Conservation (phyloP, 2,888 invertebrate genomes). For the Oxystoma pomonae region DNA sequence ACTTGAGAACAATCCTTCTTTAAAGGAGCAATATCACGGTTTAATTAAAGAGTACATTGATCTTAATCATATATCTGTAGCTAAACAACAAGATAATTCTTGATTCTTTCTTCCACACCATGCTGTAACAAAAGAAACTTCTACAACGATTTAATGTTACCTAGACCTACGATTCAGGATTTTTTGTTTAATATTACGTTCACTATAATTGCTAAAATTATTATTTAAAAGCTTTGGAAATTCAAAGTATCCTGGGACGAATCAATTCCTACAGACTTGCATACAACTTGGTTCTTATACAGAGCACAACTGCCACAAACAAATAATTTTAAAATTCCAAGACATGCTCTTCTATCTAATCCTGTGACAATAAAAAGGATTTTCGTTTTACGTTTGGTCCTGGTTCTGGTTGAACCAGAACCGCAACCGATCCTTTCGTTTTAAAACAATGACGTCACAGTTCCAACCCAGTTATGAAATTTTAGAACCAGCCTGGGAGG, state of each 20-base stretch:
- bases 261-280: conserved; percentile 19
- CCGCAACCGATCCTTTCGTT: no score
- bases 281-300: conserved; percentile 15
- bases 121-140: conserved; percentile 9
- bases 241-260: conserved; percentile 4
- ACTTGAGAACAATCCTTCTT: conserved; percentile 21
- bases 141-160: conserved; percentile 10
- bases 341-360: not conserved
- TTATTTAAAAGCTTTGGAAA: conserved; percentile 12
- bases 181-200: conserved; percentile 21
- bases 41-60: conserved; percentile 21
- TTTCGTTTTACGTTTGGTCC: no score
- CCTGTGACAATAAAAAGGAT: conserved; percentile 3
- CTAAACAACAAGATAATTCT: conserved; percentile 4
- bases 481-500: no score
- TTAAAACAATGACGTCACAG: no score
- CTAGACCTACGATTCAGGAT: conserved; percentile 22
- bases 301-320: conserved; percentile 1
- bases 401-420: no score
- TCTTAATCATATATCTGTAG: conserved; percentile 20
- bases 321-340: not conserved
- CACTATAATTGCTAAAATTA: conserved; percentile 6
- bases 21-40: conserved; percentile 15
- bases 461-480: no score
- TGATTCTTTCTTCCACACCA: conserved; percentile 14